Evolutionary conservation across 2,113 vertebrate genomes (phyloP), one percentile per base, ranked within the genome.

Genomic region (Spheniscus mendiculus): DNA sequence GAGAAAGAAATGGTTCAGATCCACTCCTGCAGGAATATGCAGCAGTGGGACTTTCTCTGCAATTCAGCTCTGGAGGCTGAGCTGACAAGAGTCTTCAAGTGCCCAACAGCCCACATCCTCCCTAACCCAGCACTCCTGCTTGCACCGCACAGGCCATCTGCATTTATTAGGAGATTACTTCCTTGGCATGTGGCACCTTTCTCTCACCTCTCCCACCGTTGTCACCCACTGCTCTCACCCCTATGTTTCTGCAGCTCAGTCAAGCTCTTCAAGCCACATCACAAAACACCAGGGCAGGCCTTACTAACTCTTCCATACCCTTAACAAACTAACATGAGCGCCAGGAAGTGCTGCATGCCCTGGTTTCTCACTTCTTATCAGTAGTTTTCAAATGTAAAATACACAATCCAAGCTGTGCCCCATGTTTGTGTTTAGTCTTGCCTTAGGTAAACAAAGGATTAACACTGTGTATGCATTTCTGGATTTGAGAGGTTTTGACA

Each of bases 391-490:
- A 93, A 89, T 4, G 23, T 45, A 79, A 70, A 79, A 90, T 2
- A 53, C 83, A 71, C 63, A 89, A 17, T 5, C 42, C 42, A 59
- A 72, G 83, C 84, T 56, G 78, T 69, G 89, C 81, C 63, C 87
- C 44, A 2, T 32, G 85, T 32, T 59, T 91, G 77, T 78, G 70
- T 20, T 80, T 89, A 91, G 91, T 50, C 80, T 83, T 95, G 93
- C 95, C 86, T 53, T 56, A 62, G 95, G 87, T 92, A 97, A 97
- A 97, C 82, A 82, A 20, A 91, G 92, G 94, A 76, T 87, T 77
- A 90, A n/a, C 45, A 38, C 93, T 32, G 53, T 15, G 38, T 26
- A 56, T 58, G 52, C 83, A 66, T 30, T 83, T 50, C 52, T 34
- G 83, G 90, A 12, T 53, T 3, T 25, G 70, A 96, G 90, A 89